Conservation (phyloP, 2,797 vertebrate species). For the Parambassis ranga region DNA sequence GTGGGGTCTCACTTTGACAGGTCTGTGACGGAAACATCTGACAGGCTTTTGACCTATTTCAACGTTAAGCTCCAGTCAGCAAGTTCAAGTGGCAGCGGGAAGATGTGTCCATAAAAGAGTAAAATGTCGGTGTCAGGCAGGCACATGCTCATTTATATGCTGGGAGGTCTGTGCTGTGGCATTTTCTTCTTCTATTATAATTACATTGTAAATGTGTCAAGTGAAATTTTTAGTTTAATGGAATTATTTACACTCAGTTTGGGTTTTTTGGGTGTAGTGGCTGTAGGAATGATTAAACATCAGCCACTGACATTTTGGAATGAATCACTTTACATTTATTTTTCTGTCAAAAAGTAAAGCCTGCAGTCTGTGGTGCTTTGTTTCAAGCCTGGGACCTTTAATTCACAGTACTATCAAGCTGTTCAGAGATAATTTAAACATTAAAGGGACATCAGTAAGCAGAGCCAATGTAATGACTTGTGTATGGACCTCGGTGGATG, state of each 20-base stretch:
- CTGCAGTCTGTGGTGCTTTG: neutral
- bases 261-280: too few species aligned
- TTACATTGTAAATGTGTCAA: slow-evolving; percentile 35
- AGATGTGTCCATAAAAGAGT: slow-evolving; percentile 27
- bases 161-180: neutral
- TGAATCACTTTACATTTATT: neutral
- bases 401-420: too few species aligned
- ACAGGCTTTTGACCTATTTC: slow-evolving; percentile 15
- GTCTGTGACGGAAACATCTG: neutral
- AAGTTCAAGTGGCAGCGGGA: slow-evolving; percentile 24
- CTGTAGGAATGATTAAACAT: neutral
- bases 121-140: slow-evolving; percentile 29
- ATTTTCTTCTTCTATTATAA: slow-evolving; percentile 38
- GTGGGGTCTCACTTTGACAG: neutral
- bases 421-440: neutral
- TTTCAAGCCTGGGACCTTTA: neutral
- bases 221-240: slow-evolving; percentile 9
- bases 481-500: neutral
- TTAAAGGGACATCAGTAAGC: neutral
- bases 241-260: slow-evolving; percentile 6
- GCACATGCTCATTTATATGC: slow-evolving; percentile 28
- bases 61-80: slow-evolving; percentile 25
- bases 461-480: neutral
- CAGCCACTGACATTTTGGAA: slow-evolving; percentile 3
- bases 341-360: neutral